A percentile compares a stretch with the other conserved stretches of the same genome.
phyloP scores from a whole-genome alignment of 2,113 vertebrate genomes.

The Austrofundulus limnaeus region DNA sequence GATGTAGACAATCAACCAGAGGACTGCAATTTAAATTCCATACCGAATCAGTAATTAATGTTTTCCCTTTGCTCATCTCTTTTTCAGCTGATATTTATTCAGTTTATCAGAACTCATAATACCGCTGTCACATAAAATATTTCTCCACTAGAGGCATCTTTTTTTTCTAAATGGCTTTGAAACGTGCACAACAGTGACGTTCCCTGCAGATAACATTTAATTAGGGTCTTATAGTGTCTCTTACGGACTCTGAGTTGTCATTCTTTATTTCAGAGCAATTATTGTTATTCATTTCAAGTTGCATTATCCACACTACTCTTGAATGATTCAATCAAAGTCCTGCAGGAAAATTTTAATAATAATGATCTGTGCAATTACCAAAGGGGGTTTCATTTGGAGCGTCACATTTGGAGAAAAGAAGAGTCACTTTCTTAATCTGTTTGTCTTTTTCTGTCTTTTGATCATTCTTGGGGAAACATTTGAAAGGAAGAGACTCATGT shows the following conservation, averaged over 20 bases:
- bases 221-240: background rate
- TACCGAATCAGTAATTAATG: background rate
- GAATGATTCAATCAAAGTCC: constrained; percentile 1
- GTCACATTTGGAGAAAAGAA: no score
- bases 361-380: background rate
- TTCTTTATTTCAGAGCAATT: background rate
- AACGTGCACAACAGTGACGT: background rate
- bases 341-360: background rate
- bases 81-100: background rate
- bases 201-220: constrained; percentile 1
- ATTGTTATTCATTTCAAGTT: background rate
- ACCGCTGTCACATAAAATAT: background rate
- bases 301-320: background rate
- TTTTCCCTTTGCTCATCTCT: background rate
- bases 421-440: background rate
- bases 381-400: no score
- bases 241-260: background rate
- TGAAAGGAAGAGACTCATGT: background rate
- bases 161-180: background rate
- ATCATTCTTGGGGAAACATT: no score
- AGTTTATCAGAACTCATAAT: background rate
- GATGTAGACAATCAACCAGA: background rate
- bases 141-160: background rate
- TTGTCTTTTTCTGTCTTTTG: background rate
- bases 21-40: background rate